Percentiles rank a stretch among this genome's conserved stretches.
Evolutionary conservation across 2,113 vertebrate species (phyloP).

Genomic region (Apeltes quadracus): DNA sequence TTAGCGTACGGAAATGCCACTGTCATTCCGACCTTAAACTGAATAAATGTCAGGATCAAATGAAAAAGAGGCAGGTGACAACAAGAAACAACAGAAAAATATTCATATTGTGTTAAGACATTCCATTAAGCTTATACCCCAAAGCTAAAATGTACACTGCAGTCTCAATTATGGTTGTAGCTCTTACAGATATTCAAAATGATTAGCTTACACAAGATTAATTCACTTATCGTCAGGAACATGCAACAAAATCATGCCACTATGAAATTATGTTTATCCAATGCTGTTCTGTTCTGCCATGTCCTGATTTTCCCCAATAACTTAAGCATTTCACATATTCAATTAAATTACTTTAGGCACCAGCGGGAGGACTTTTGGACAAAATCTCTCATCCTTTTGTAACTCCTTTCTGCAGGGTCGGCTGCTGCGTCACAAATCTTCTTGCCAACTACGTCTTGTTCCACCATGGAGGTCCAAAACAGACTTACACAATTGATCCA

Average conservation of each 20-base stretch:
- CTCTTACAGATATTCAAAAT: constrained; percentile 7
- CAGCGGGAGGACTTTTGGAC: constrained; percentile 21
- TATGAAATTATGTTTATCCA: neutral
- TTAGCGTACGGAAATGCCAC: constrained; percentile 82
- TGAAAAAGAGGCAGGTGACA: constrained; percentile 65
- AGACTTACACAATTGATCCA: constrained; percentile 49
- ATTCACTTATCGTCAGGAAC: neutral
- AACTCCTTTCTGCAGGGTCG: constrained; percentile 28
- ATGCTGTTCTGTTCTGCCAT: neutral
- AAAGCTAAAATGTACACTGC: constrained; percentile 9
- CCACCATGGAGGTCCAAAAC: constrained; percentile 54
- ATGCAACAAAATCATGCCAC: constrained; percentile 9
- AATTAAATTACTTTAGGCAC: neutral
- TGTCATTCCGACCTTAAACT: constrained; percentile 78
- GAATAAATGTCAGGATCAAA: constrained; percentile 76
- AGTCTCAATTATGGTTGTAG: constrained; percentile 6
- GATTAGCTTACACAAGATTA: constrained; percentile 8
- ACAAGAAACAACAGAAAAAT: constrained; percentile 60
- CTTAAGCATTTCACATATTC: neutral
- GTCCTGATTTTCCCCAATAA: neutral
- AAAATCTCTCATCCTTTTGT: constrained; percentile 29
- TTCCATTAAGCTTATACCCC: constrained; percentile 52
- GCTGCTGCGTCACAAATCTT: constrained; percentile 46
- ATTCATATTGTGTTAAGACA: constrained; percentile 60
- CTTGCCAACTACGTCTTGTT: constrained; percentile 36